Conservation (phyloP, 2,113 vertebrate species). For the Rafetus swinhoei region DNA sequence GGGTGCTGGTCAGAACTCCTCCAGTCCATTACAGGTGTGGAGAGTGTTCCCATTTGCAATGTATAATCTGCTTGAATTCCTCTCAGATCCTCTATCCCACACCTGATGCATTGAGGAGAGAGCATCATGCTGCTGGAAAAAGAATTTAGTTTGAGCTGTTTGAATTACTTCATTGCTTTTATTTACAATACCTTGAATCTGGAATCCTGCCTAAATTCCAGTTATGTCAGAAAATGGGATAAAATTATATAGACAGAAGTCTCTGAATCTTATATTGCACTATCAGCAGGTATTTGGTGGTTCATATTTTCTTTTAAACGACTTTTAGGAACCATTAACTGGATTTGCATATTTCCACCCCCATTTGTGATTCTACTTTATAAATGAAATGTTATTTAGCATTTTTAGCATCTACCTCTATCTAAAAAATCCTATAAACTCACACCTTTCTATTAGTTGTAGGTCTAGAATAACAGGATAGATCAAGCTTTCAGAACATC, state of each 20-base stretch:
- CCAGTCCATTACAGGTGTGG: neutral
- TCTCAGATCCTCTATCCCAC: constrained; percentile 6
- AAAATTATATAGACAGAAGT: constrained; percentile 35
- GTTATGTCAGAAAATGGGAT: neutral
- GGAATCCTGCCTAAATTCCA: neutral
- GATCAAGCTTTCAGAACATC: neutral
- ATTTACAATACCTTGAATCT: constrained; percentile 13
- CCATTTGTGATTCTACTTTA: neutral
- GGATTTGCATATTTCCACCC: neutral
- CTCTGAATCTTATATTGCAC: constrained; percentile 24
- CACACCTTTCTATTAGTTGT: neutral
- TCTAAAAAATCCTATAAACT: neutral
- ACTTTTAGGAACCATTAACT: constrained; percentile 1
- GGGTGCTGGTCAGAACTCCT: too few species aligned
- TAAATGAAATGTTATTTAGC: neutral
- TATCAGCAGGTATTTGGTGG: neutral
- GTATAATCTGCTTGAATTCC: constrained; percentile 23
- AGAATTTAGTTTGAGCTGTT: constrained; percentile 16
- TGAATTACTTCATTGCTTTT: constrained; percentile 16
- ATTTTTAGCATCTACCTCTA: neutral
- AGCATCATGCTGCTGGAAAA: neutral
- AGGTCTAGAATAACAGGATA: neutral
- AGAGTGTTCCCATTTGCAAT: neutral
- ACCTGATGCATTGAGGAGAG: neutral
- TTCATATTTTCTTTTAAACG: neutral